Percentiles rank a stretch among this genome's conserved stretches.
Conservation (phyloP, 1,140 invertebrate species). For the Pachyrhynchus sulphureomaculatus region DNA sequence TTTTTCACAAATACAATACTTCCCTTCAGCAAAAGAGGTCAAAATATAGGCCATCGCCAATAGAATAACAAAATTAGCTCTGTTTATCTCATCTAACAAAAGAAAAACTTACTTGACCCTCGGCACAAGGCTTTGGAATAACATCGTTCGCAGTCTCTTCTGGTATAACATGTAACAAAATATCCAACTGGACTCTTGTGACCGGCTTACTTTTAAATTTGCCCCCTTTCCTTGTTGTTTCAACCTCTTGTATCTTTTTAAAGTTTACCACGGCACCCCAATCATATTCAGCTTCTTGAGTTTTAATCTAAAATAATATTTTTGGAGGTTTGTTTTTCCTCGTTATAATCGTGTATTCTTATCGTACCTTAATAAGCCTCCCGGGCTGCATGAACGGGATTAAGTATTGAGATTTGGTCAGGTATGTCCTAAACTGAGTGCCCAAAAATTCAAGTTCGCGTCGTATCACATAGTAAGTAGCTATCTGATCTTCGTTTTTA, state of each 20-base stretch:
- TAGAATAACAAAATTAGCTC: too few relatives aligned
- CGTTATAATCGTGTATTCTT: too few relatives aligned
- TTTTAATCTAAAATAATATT: slow-evolving; percentile 68
- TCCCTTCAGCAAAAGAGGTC: too few relatives aligned
- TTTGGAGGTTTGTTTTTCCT: slow-evolving; percentile 6
- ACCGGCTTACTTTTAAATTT: slow-evolving; percentile 59
- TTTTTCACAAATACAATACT: too few relatives aligned
- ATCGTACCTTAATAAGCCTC: slow-evolving; percentile 79
- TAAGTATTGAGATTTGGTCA: slow-evolving; percentile 86
- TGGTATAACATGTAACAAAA: slow-evolving; percentile 71
- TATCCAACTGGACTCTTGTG: slow-evolving; percentile 74
- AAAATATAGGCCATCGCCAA: too few relatives aligned
- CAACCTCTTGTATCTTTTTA: slow-evolving; percentile 65
- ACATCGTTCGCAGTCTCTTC: slow-evolving; percentile 57
- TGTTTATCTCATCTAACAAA: too few relatives aligned
- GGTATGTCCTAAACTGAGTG: slow-evolving; percentile 72
- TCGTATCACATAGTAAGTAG: slow-evolving; percentile 82
- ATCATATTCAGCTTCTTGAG: slow-evolving; percentile 84
- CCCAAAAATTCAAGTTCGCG: slow-evolving; percentile 76
- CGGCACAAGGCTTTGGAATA: slow-evolving; percentile 64
- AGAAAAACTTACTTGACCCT: slow-evolving; percentile 58
- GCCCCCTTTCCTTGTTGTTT: slow-evolving; percentile 49
- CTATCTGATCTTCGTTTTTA: slow-evolving; percentile 75
- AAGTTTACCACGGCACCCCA: slow-evolving; percentile 97
- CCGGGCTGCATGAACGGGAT: slow-evolving; percentile 94